Evolutionary conservation across 2,797 vertebrate genomes (phyloP), one percentile per base, ranked within the genome.

Genomic region (Champsocephalus esox): DNA sequence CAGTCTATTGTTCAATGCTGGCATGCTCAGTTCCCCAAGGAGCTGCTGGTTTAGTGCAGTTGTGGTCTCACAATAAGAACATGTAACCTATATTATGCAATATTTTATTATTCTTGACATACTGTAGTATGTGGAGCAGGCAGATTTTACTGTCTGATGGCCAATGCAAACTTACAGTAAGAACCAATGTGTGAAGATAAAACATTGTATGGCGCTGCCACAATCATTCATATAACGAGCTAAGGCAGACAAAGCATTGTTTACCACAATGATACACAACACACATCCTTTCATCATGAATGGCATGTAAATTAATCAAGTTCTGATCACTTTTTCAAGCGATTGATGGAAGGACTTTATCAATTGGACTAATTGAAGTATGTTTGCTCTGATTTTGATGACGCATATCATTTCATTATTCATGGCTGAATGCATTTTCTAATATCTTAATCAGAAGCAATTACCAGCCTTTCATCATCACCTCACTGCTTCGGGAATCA

Each of bases 371-470:
- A 85, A 87, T 81, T 87, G 72, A 88, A 87, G 85, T 80, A 44
- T 84, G 82, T 90, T 90, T 88, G 60, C 80, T 75, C 68, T 75
- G 83, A 83, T 88, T 89, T 88, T 80, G 76, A 90, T 80, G 81
- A 81, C 19, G 71, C 80, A 86, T 87, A 79, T 91, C 82, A 94
- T 93, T 91, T 86, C 73, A 92, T 93, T 90, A 86, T 87, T 78
- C 85, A 82, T 66, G 82, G 77, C 49, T 90, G 83, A 93, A 90
- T 82, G 84, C 44, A 63, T 88, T 82, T 85, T 85, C 76, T 89
- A 85, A 92, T 88, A 85, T 92, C 75, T 86, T 93, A 93, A 94
- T 94, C 92, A 93, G 73, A 50, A 56, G 70, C 88, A 92, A 91
- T 92, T 91, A 88, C 78, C 70, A 73, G 64, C 74, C 69, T 87